Percentiles rank a stretch among this genome's conserved stretches.
Conservation (phyloP, 1,140 invertebrate genomes). For the Neelides sp. region DNA sequence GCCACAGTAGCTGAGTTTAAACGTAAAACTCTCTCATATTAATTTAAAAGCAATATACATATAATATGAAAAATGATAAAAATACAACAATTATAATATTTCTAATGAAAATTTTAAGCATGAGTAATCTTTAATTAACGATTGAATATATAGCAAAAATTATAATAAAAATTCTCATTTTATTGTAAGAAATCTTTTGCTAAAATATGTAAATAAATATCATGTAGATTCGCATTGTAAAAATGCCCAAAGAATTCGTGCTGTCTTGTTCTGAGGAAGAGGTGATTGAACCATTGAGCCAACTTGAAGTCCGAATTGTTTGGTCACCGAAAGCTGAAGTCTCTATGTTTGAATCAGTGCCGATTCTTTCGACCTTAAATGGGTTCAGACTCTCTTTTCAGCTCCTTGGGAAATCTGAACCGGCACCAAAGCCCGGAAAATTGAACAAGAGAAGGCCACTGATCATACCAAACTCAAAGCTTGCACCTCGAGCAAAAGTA, state of each 20-base stretch:
- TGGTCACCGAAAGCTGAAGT: conserved; percentile 11
- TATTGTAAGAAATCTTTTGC: conserved; percentile 7
- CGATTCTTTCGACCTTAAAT: background rate
- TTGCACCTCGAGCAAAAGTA: no score
- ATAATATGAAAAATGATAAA: no score
- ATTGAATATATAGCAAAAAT: no score
- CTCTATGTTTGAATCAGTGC: conserved; percentile 5
- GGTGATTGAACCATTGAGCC: background rate
- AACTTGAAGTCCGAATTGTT: background rate
- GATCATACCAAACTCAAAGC: background rate
- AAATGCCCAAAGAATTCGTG: no score
- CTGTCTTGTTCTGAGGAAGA: background rate
- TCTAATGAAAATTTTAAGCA: no score
- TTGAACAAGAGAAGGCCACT: background rate
- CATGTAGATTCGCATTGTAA: background rate
- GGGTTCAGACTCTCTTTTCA: conserved; percentile 7
- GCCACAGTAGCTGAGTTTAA: no score
- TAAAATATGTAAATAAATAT: conserved; percentile 3
- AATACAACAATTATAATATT: no score
- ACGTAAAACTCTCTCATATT: no score
- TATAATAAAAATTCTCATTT: background rate
- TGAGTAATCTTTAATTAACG: no score
- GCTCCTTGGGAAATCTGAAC: conserved; percentile 7
- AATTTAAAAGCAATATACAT: no score
- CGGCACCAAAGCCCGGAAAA: background rate